These are phyloP conservation scores for Microtus montanus DNA, from an alignment of 2,113 vertebrate species.

Conservation along the genomic window DNA sequence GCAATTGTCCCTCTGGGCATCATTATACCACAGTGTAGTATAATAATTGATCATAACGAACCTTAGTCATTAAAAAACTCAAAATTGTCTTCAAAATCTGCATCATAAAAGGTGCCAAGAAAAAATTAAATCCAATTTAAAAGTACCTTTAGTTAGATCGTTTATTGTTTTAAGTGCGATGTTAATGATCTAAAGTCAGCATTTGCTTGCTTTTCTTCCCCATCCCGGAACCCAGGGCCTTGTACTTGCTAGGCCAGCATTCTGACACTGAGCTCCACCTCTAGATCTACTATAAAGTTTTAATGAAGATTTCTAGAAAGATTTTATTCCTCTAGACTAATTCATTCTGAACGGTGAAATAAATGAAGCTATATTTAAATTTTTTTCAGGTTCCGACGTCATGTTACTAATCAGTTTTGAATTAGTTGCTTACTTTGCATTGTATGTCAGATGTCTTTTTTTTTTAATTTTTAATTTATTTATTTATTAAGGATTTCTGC, in stretches of 20 bases:
- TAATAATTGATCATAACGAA: slow-evolving; percentile 72
- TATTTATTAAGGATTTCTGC: too few relatives aligned
- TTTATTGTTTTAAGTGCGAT: slow-evolving; percentile 30
- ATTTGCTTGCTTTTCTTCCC: neutral
- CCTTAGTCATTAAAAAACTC: slow-evolving; percentile 39
- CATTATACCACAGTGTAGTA: slow-evolving; percentile 38
- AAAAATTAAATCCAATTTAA: slow-evolving; percentile 52
- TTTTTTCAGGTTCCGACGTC: neutral
- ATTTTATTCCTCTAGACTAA: neutral
- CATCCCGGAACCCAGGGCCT: fast-evolving
- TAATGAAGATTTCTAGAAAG: neutral
- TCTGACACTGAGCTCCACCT: neutral
- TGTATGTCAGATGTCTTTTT: slow-evolving; percentile 13
- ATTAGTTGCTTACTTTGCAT: slow-evolving; percentile 2
- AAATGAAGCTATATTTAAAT: neutral
- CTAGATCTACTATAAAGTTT: neutral
- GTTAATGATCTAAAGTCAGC: slow-evolving; percentile 54
- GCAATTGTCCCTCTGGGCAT: slow-evolving; percentile 66
- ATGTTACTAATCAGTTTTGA: slow-evolving; percentile 22
- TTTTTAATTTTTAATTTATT: too few relatives aligned
- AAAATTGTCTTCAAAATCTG: slow-evolving; percentile 45
- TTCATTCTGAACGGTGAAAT: neutral
- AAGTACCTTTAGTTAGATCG: slow-evolving; percentile 40
- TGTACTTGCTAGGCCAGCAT: neutral
- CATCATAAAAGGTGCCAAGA: slow-evolving; percentile 38